Evolutionary conservation across 2,113 vertebrate species (phyloP), one percentile per base, ranked within the genome.

Genomic region (Ammospiza nelsoni): DNA sequence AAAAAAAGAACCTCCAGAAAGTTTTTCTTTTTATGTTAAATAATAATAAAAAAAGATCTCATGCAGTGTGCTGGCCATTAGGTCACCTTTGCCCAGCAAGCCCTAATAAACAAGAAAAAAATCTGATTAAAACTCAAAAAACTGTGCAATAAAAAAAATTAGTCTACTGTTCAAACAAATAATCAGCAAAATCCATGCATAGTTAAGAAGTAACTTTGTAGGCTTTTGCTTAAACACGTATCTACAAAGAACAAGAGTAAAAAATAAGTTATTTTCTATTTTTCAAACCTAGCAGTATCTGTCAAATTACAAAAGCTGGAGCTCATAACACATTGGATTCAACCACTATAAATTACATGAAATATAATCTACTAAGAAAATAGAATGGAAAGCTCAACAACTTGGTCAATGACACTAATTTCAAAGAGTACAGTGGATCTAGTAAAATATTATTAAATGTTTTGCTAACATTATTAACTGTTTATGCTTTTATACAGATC

Each of bases 361-460:
- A 96, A 92, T 84, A 69, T 39, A 84, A 27, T 65, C 73, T 73
- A 83, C 39, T 66, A n/a, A 65, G 80, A 88, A 91, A 94, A 85
- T 84, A 90, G 95, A 75, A 68, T 41, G 12, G 35, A 81, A 86
- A 92, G 46, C 43, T 92, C 89, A 92, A 59, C 52, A 94, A 74
- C 76, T 96, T 95, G 95, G 63, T 91, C 86, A 97, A 89, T 96
- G 95, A 96, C 81, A 95, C 94, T 97, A 95, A 93, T 74, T 96
- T 93, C 83, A 92, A 83, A 67, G 65, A 55, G 21, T 29, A 90
- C 66, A 71, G 87, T 8, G 92, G 92, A 94, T 84, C 55, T 82
- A 67, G 44, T 71, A 55, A 90, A 94, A 91, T 73, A 65, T 31
- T 57, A 73, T 31, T 90, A 59, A 69, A 29, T 18, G 17, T 54